Conservation (phyloP, 2,113 vertebrate species). For the Arenaria interpres region DNA sequence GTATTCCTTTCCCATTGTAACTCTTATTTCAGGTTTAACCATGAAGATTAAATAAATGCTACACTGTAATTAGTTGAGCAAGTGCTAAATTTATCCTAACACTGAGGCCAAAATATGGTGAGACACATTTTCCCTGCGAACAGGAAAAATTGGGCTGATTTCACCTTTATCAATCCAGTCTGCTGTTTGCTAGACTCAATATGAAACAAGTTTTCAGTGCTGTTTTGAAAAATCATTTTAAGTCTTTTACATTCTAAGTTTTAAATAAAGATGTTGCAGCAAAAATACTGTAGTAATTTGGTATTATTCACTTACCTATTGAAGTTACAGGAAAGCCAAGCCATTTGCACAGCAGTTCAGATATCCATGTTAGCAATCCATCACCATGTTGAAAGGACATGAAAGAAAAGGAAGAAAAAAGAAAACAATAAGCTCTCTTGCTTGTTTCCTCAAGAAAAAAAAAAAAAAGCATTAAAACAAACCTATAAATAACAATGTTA, state of each 20-base stretch:
- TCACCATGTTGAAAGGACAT: background rate
- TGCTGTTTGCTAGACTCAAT: background rate
- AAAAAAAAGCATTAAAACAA: slow-evolving; percentile 1
- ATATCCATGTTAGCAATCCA: slow-evolving; percentile 20
- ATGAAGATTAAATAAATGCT: background rate
- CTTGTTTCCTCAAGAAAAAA: background rate
- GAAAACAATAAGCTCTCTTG: slow-evolving; percentile 17
- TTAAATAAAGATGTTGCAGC: background rate
- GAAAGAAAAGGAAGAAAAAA: slow-evolving; percentile 53
- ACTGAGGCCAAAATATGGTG: background rate
- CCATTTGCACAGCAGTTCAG: slow-evolving; percentile 40
- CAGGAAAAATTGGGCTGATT: background rate
- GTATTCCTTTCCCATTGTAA: background rate
- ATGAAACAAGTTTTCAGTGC: background rate
- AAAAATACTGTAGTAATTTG: background rate
- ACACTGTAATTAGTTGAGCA: background rate
- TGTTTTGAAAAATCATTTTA: background rate
- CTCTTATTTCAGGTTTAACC: background rate
- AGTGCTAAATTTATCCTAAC: background rate
- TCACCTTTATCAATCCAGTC: background rate
- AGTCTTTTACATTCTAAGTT: background rate
- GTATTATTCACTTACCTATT: slow-evolving; percentile 76
- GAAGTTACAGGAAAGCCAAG: background rate
- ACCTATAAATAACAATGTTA: background rate
- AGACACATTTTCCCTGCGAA: background rate